Conservation (phyloP, 2,888 invertebrate genomes). For the Leptura quadrifasciata region DNA sequence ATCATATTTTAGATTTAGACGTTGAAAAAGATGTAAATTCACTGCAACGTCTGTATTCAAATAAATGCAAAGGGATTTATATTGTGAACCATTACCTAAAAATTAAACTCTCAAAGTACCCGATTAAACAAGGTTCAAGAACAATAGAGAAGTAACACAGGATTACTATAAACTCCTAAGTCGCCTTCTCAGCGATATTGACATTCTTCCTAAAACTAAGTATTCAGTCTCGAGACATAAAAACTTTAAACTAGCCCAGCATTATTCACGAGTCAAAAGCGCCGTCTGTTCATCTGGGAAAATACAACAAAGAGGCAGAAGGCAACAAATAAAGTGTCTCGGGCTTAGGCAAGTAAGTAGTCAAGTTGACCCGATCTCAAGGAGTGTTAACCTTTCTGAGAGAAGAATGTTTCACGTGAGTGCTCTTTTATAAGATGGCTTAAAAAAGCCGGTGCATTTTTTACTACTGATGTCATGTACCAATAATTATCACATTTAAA, state of each 20-base stretch:
- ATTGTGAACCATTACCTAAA: no score
- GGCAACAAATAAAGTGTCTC: conserved; percentile 14
- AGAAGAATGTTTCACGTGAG: conserved; percentile 25
- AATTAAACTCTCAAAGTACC: no score
- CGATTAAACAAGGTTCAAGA: no score
- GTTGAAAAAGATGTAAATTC: no score
- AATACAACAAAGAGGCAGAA: conserved; percentile 15
- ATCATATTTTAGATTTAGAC: no score
- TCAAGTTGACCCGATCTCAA: conserved; percentile 19
- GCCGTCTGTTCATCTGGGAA: conserved; percentile 14
- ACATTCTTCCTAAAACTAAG: background rate
- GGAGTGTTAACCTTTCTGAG: conserved; percentile 34
- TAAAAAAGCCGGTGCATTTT: background rate
- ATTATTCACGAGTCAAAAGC: conserved; percentile 14
- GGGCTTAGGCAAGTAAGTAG: conserved; percentile 34
- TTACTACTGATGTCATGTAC: background rate
- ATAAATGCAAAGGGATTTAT: no score
- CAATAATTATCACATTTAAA: conserved; percentile 5
- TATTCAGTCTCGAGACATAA: background rate
- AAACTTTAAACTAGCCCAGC: background rate
- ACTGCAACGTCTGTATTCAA: no score
- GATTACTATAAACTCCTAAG: background rate
- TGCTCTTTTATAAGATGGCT: conserved; percentile 1
- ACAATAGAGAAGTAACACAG: no score
- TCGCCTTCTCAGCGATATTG: background rate